phyloP scores from a whole-genome alignment of 1,140 invertebrate species.

The Heterodera schachtii region DNA sequence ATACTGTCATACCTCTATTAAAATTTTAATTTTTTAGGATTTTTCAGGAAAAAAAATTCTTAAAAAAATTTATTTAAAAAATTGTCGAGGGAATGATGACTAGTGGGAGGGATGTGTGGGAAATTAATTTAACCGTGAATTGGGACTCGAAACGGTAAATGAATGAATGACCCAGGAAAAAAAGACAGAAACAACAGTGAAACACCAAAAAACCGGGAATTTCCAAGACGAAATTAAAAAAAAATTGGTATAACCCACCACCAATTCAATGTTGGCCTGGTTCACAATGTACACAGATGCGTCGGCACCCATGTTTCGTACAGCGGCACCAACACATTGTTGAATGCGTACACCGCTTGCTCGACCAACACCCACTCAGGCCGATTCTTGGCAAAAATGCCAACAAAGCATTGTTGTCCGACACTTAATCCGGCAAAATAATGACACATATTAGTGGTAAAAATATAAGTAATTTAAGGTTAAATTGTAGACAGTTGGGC shows the following conservation, averaged over 20 bases:
- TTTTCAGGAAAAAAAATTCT: too few relatives aligned
- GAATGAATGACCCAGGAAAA: too few relatives aligned
- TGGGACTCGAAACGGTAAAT: too few relatives aligned
- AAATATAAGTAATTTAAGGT: too few relatives aligned
- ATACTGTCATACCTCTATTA: neutral
- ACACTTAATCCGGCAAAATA: slow-evolving; percentile 10
- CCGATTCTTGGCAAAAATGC: slow-evolving; percentile 66
- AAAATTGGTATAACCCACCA: slow-evolving; percentile 66
- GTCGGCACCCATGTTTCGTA: slow-evolving; percentile 91
- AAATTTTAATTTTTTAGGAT: too few relatives aligned
- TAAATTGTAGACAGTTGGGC: too few relatives aligned
- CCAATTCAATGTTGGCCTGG: slow-evolving; percentile 74
- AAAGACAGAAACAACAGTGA: neutral
- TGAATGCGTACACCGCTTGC: slow-evolving; percentile 71
- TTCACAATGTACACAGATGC: slow-evolving; percentile 93
- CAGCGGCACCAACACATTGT: slow-evolving; percentile 89
- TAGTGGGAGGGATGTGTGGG: too few relatives aligned
- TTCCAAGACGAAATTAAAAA: neutral
- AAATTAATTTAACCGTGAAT: too few relatives aligned
- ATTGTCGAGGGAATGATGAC: too few relatives aligned
- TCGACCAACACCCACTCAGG: slow-evolving; percentile 64
- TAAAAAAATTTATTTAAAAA: too few relatives aligned
- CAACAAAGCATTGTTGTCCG: slow-evolving; percentile 60
- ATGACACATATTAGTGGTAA: too few relatives aligned
- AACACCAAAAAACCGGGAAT: neutral